Evolutionary conservation across 2,797 vertebrate genomes (phyloP).

Genomic region (Antennarius maculatus): DNA sequence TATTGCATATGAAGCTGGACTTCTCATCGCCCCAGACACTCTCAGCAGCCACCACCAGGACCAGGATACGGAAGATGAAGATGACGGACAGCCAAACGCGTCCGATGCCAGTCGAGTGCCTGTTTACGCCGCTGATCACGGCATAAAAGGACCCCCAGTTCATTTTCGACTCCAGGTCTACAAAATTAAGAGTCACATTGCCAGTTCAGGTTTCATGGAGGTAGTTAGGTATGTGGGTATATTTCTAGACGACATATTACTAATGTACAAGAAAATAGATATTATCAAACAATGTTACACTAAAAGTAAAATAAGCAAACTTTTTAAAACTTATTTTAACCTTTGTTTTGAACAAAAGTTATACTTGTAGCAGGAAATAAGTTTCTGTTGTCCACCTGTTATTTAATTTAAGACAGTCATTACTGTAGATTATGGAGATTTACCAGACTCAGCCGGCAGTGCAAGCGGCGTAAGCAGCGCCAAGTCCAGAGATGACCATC

Average conservation of each 20-base stretch:
- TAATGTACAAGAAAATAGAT: not conserved
- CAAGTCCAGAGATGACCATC: conserved; percentile 76
- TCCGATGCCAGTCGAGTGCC: conserved; percentile 95
- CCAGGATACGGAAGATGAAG: conserved; percentile 98
- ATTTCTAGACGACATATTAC: too few species aligned
- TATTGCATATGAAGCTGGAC: conserved; percentile 95
- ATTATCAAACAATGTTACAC: not conserved
- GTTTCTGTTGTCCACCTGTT: not conserved
- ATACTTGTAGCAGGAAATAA: conserved; percentile 20
- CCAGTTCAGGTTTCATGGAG: not conserved
- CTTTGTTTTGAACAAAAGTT: conserved; percentile 2
- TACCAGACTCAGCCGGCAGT: conserved; percentile 79
- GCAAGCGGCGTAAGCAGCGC: conserved; percentile 74
- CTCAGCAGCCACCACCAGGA: conserved; percentile 96
- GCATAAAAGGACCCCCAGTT: conserved; percentile 98
- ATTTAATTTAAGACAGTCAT: conserved; percentile 9
- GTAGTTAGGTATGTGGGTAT: not conserved
- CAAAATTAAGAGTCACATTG: conserved; percentile 36
- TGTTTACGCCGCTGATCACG: conserved; percentile 96
- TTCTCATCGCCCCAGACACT: conserved; percentile 99
- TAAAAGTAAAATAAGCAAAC: too few species aligned
- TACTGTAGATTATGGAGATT: conserved; percentile 53
- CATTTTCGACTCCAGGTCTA: conserved; percentile 92
- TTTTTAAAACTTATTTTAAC: not conserved
- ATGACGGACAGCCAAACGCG: conserved; percentile 98